Percentiles rank a stretch among this genome's conserved stretches.
These are phyloP conservation scores for Pseudomugil gertrudae DNA, from an alignment of 2,797 vertebrate species.

Conservation along the genomic window DNA sequence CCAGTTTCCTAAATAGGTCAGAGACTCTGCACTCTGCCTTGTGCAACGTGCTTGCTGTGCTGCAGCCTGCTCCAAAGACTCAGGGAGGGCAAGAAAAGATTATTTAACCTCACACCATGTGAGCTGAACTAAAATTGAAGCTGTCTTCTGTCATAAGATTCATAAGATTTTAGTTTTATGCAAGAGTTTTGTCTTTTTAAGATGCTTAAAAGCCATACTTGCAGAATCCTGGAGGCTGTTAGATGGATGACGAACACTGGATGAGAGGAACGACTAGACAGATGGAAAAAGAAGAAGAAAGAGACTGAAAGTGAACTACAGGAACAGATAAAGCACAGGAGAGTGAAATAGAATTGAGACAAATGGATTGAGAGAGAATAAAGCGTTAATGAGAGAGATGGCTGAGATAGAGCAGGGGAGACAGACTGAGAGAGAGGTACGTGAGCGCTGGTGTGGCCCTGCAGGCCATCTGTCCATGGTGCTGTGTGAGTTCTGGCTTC, in stretches of 20 bases:
- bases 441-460: slow-evolving; percentile 65
- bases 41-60: slow-evolving; percentile 64
- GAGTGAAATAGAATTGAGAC: slow-evolving; percentile 9
- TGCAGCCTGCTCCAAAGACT: slow-evolving; percentile 67
- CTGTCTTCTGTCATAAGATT: slow-evolving; percentile 19
- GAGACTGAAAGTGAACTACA: background rate
- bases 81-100: slow-evolving; percentile 63
- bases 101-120: slow-evolving; percentile 57
- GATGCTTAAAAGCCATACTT: slow-evolving; percentile 18
- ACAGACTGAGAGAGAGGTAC: slow-evolving; percentile 41
- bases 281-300: slow-evolving; percentile 12
- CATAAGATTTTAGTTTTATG: slow-evolving; percentile 19
- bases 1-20: slow-evolving; percentile 87
- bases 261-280: slow-evolving; percentile 25
- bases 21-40: slow-evolving; percentile 77
- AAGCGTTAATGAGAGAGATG: slow-evolving; percentile 36
- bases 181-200: slow-evolving; percentile 26
- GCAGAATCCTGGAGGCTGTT: slow-evolving; percentile 10
- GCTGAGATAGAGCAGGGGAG: slow-evolving; percentile 45
- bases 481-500: slow-evolving; percentile 70
- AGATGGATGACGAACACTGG: slow-evolving; percentile 13
- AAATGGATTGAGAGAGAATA: slow-evolving; percentile 18
- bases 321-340: background rate
- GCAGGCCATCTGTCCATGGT: slow-evolving; percentile 74
- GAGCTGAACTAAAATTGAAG: slow-evolving; percentile 32